These are phyloP conservation scores for Corythaeola cristata DNA, from an alignment of 2,113 vertebrate species.

Conservation along the genomic window DNA sequence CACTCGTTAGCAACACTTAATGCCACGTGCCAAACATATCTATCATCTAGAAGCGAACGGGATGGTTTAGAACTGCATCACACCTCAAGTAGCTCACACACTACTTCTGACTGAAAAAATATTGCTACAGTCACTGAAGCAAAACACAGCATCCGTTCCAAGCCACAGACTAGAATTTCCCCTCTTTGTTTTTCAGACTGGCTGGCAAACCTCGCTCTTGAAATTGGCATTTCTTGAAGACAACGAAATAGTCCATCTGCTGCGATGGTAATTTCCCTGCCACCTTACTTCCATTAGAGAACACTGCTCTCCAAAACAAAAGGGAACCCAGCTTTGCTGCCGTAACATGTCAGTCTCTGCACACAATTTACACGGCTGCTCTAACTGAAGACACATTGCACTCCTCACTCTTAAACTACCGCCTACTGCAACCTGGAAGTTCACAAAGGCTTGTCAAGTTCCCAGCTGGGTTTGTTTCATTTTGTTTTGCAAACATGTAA, in stretches of 20 bases:
- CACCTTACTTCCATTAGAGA: background rate
- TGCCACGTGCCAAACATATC: background rate
- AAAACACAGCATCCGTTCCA: background rate
- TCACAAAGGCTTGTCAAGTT: fast-evolving
- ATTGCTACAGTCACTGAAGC: background rate
- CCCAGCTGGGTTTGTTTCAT: background rate
- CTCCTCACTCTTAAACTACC: background rate
- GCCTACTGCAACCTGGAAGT: background rate
- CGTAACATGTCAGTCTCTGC: background rate
- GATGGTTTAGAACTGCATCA: background rate
- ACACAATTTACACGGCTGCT: background rate
- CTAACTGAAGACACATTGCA: background rate
- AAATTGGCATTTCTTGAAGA: background rate
- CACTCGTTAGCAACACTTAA: background rate
- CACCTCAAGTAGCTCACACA: background rate
- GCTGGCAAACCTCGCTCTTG: background rate
- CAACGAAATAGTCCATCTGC: background rate
- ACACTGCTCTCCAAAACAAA: background rate
- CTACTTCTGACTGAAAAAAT: background rate
- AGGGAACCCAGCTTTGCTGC: background rate
- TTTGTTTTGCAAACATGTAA: background rate
- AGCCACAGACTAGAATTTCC: background rate
- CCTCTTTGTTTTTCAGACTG: background rate
- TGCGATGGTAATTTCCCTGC: background rate
- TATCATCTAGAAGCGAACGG: background rate